Evolutionary conservation across 1,140 invertebrate species (phyloP), one percentile per base, ranked within the genome.

Genomic region (Euura lappo): DNA sequence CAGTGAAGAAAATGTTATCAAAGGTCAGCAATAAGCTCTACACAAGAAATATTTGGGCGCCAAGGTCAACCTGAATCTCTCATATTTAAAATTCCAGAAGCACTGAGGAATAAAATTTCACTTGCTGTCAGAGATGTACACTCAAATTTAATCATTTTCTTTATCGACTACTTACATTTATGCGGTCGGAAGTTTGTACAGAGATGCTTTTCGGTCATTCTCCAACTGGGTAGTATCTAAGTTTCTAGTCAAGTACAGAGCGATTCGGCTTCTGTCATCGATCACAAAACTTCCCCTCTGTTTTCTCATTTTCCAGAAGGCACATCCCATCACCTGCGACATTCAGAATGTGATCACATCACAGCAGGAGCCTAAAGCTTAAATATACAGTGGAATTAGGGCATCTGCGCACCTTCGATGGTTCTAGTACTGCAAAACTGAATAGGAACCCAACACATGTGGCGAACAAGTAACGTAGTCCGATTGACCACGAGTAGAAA

Each of bases 191-290:
- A 60, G 0, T 3, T 60, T 60, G 51, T 60, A 60, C 10, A 60
- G 10, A 8, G 10, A 8, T 60, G 51, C 51, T 60, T 8, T 60
- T 5, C 51, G 10, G 51, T 5, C 13, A 8, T 60, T 60, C 6
- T n/a, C 51, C 51, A 60, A 11, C 13, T 60, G 51, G 13, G 42
- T 68, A 10, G 28, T 42, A 44, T 42, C 44, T 28, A 68, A 68
- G 10, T 68, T 42, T 10, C 66, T 11, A 42, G 66, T 68, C 44
- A 68, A 2, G 66, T 68, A 68, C 10, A 68, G 11, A 4, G 44
- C 66, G 10, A 68, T 28, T 11, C 44, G 44, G 66, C 66, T 68
- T 68, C 66, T 68, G 42, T 68, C 66, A 28, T 68, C 66, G 28
- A 1, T 42, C 66, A 44, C 66, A 68, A 42, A 68, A 42, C 11